phyloP scores from a whole-genome alignment of 2,797 vertebrate species.

The Coregonus suidteri region DNA sequence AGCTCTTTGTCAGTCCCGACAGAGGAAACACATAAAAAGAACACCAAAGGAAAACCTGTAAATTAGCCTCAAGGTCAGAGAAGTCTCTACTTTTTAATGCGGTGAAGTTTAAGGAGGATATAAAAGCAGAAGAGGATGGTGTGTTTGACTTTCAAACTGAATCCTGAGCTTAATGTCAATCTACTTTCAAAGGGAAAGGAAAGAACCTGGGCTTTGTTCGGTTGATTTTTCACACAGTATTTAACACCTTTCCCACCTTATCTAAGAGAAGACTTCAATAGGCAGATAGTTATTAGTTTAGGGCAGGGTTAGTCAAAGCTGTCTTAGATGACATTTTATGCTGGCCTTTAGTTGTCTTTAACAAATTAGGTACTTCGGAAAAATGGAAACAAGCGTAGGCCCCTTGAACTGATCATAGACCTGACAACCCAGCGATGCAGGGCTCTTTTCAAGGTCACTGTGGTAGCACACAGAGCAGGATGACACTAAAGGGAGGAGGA shows the following conservation, averaged over 20 bases:
- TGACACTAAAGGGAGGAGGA: not conserved
- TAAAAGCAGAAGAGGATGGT: not conserved
- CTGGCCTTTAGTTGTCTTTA: not conserved
- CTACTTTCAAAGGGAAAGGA: not conserved
- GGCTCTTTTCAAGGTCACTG: not conserved
- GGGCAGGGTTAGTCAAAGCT: not conserved
- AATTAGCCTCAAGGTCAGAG: not conserved
- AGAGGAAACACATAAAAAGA: not conserved
- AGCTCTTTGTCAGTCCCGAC: not conserved
- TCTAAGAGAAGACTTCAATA: not conserved
- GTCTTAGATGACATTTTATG: not conserved
- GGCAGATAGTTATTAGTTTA: not conserved
- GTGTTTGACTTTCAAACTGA: conserved; percentile 14
- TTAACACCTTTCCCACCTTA: conserved; percentile 2
- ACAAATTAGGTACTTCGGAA: not conserved
- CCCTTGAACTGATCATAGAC: not conserved
- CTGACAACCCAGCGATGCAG: not conserved
- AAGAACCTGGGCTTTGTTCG: not conserved
- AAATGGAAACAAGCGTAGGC: not conserved
- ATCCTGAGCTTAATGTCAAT: conserved; percentile 16
- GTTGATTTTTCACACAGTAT: not conserved
- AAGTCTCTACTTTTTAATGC: conserved; percentile 25
- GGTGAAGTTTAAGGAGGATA: conserved; percentile 5
- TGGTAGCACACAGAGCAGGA: not conserved
- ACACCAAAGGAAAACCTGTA: conserved; percentile 4